Evolutionary conservation across 1,140 invertebrate species (phyloP).

Genomic region (Bombus confusus): DNA sequence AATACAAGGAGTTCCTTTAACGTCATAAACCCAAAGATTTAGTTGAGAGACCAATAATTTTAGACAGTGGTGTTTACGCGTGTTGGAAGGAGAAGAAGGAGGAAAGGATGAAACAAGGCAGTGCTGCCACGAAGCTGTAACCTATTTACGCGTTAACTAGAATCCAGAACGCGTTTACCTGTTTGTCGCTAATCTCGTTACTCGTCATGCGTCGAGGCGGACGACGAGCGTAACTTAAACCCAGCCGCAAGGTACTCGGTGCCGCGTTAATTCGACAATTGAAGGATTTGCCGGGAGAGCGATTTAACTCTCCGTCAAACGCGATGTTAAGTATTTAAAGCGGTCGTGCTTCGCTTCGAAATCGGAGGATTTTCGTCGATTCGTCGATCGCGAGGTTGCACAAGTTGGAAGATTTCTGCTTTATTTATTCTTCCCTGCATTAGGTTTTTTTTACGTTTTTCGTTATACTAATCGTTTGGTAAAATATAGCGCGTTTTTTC

Average conservation of each 20-base stretch:
- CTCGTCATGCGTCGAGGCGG: background rate
- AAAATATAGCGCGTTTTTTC: no score
- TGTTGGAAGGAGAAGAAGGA: background rate
- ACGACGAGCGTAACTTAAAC: conserved; percentile 24
- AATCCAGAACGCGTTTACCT: conserved; percentile 29
- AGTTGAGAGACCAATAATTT: background rate
- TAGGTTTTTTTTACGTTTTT: background rate
- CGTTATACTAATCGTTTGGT: no score
- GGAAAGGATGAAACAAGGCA: background rate
- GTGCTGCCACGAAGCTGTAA: background rate
- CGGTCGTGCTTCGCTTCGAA: background rate
- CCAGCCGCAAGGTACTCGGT: background rate
- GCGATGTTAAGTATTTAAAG: conserved; percentile 12
- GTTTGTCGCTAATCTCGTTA: conserved; percentile 32
- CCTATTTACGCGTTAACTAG: conserved; percentile 29
- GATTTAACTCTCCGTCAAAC: conserved; percentile 1
- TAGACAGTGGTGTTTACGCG: background rate
- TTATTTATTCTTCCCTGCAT: background rate
- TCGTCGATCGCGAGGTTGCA: no score
- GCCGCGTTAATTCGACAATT: conserved; percentile 39
- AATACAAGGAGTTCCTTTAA: no score
- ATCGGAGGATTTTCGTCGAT: background rate
- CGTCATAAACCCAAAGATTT: no score
- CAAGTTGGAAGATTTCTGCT: background rate
- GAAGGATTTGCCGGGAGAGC: conserved; percentile 15